Evolutionary conservation across 1,140 invertebrate species (phyloP), one percentile per base, ranked within the genome.

Genomic region (Micrasema minimum): DNA sequence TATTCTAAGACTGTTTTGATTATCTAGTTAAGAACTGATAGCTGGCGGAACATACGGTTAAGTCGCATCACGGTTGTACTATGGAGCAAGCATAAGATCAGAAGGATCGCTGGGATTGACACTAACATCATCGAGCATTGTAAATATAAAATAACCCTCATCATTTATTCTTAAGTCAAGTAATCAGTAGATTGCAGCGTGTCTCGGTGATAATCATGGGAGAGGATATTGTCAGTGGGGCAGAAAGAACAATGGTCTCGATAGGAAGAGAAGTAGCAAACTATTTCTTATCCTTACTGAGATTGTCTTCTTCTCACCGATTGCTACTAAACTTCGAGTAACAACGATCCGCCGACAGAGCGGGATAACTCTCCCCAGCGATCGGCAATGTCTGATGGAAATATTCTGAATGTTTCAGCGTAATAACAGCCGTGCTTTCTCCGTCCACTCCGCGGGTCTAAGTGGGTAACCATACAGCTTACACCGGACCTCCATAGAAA

Each of bases 381-480:
- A 45, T 31, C 20, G 61, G 45, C 61, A 55, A 64, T 26, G 23
- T 69, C 72, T 74, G 62, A 74, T 53, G 43, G 69, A 55, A 70
- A 37, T 69, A 26, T 68, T 74, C 68, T 55, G 22, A 71, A 74
- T 74, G 72, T 74, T 74, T 74, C 72, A 74, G 72, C 72, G 46
- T 68, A 74, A 71, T 68, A 64, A 74, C 59, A 41, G 26, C 41
- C 71, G 11, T 35, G 41, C 5, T 51, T 18, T 66, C 43, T 62
- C 31, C 50, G 41, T 59, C 66, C 31, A 35, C 26, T 31, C 53
- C 12, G 57, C 57, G 61, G 46, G 45, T 6, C 12, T 31, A 31
- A 31, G 7, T 2, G 23, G 12, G 16, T 35, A 23, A 61, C 14
- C 23, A 46, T 64, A 41, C 43, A 38, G 22, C 51, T 51, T 31